Percentiles rank a stretch among this genome's conserved stretches.
phyloP scores from a whole-genome alignment of 2,888 invertebrate species.

The Diarsia brunnea region DNA sequence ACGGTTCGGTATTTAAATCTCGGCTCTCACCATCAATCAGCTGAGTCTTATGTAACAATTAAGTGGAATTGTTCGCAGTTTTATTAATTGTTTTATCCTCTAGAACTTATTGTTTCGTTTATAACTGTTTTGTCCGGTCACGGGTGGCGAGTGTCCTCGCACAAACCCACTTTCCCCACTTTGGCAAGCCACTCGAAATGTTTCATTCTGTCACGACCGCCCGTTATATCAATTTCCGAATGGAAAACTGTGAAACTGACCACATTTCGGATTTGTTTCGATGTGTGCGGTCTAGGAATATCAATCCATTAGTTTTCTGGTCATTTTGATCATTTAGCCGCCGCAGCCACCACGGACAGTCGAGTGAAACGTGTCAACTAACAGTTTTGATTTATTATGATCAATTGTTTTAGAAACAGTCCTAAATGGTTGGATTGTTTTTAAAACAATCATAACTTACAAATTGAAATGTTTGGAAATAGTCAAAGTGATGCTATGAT shows the following conservation, averaged over 20 bases:
- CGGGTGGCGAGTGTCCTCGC: slow-evolving; percentile 78
- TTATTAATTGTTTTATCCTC: slow-evolving; percentile 61
- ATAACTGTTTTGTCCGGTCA: slow-evolving; percentile 70
- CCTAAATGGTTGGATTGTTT: background rate
- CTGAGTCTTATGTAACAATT: slow-evolving; percentile 54
- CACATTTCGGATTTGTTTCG: slow-evolving; percentile 57
- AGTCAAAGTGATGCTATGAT: background rate
- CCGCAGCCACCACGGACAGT: background rate
- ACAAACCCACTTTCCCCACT: slow-evolving; percentile 79
- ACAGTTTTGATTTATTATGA: background rate
- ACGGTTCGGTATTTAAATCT: slow-evolving; percentile 37
- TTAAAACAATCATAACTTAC: background rate
- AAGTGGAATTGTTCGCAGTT: slow-evolving; percentile 43
- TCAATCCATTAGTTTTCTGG: slow-evolving; percentile 41
- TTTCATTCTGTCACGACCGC: slow-evolving; percentile 73
- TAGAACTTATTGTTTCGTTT: slow-evolving; percentile 58
- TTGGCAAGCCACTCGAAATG: slow-evolving; percentile 75
- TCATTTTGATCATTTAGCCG: slow-evolving; percentile 16
- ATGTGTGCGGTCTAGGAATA: slow-evolving; percentile 55
- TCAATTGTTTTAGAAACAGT: background rate
- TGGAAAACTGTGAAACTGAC: slow-evolving; percentile 66
- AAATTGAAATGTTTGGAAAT: background rate
- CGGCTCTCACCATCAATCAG: slow-evolving; percentile 45
- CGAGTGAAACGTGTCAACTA: slow-evolving; percentile 15
- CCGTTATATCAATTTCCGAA: slow-evolving; percentile 68